Conservation (phyloP, 2,888 invertebrate species). For the Lordiphosa andalusiaca region DNA sequence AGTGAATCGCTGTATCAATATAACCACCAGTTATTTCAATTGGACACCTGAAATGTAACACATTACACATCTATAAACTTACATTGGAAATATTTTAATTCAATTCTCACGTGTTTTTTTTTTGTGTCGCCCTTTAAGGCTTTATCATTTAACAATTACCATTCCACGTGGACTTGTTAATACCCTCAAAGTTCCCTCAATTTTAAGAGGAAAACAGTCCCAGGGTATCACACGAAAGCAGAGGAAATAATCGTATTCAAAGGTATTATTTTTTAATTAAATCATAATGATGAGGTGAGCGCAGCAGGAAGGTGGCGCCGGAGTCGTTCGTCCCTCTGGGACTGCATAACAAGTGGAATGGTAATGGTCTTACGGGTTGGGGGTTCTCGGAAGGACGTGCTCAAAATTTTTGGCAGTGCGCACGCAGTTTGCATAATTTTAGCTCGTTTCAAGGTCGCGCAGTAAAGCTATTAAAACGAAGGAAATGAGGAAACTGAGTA, state of each 20-base stretch:
- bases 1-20: too few relatives aligned
- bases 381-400: constrained; percentile 20
- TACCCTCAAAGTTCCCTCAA: not conserved
- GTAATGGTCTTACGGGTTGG: constrained; percentile 36
- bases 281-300: constrained; percentile 39
- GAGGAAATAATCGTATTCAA: constrained; percentile 30
- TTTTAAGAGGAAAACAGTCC: not conserved
- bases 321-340: constrained; percentile 1
- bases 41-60: too few relatives aligned
- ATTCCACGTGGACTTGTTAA: too few relatives aligned
- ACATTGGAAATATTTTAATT: too few relatives aligned
- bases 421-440: constrained; percentile 64
- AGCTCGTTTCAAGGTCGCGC: constrained; percentile 24
- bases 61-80: too few relatives aligned
- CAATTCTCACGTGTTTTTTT: too few relatives aligned
- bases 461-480: constrained; percentile 3
- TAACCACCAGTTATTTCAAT: too few relatives aligned
- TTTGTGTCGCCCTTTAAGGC: too few relatives aligned
- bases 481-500: constrained; percentile 17
- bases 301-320: not conserved
- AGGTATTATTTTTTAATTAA: constrained; percentile 58
- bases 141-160: too few relatives aligned
- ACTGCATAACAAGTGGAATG: constrained; percentile 39
- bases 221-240: not conserved
- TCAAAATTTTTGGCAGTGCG: constrained; percentile 35